phyloP scores from a whole-genome alignment of 2,113 vertebrate species.

The Gymnorhina tibicen region DNA sequence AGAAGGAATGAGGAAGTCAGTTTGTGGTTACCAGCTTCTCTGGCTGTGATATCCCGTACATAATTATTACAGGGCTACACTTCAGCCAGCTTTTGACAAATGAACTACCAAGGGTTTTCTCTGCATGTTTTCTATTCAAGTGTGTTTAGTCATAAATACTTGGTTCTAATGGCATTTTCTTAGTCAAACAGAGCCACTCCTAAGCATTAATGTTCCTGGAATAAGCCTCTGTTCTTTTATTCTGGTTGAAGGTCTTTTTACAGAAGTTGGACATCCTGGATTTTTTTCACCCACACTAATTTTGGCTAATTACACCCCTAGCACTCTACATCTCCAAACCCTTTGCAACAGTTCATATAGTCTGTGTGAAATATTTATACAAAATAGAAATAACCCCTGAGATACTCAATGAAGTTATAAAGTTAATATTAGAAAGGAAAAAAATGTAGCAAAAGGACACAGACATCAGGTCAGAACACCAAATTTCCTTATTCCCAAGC shows the following conservation, averaged over 20 bases:
- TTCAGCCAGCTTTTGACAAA: constrained; percentile 57
- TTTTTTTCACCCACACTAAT: background rate
- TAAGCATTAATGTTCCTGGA: constrained; percentile 14
- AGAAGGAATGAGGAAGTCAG: constrained; percentile 77
- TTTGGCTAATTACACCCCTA: background rate
- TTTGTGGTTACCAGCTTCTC: constrained; percentile 18
- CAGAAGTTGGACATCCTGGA: background rate
- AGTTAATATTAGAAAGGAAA: background rate
- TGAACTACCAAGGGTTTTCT: constrained; percentile 10
- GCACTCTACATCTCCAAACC: background rate
- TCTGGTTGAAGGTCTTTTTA: background rate
- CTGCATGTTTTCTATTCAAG: constrained; percentile 48
- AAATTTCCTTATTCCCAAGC: background rate
- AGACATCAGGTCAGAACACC: background rate
- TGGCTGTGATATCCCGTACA: constrained; percentile 46
- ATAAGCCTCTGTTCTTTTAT: constrained; percentile 9
- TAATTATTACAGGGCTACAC: constrained; percentile 44
- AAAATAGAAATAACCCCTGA: background rate
- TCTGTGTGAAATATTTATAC: background rate
- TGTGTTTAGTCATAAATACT: constrained; percentile 41
- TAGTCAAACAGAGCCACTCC: constrained; percentile 50
- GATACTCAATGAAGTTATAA: background rate
- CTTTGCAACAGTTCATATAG: background rate
- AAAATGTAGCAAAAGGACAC: background rate
- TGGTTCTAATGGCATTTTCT: constrained; percentile 39